Evolutionary conservation across 2,888 invertebrate genomes (phyloP), one percentile per base, ranked within the genome.

Genomic region (Metacarcinus magister): DNA sequence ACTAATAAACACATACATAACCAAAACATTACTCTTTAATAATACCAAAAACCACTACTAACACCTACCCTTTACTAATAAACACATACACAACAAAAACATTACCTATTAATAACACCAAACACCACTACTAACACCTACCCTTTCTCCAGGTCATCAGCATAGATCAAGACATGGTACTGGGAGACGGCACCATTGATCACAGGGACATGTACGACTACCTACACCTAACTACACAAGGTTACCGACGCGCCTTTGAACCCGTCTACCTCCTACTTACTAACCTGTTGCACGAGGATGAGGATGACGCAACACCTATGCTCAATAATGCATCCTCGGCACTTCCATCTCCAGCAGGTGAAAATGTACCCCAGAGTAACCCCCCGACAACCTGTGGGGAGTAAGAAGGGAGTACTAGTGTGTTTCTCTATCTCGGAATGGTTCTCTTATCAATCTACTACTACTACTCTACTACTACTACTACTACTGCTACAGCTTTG

Each of bases 161-260:
- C 67, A 82, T 96, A 43, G 95, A 97, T 60, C 87, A 91, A 7
- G 97, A 96, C 28, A 28, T 96, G n/a, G 75, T 97, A 44, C 43
- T 94, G 67, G 94, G 97, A 0, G 97, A 98, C 92, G 98, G 99
- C 3, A 98, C 98, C 91, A 99, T 99, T 96, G 98, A 98, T 97
- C 99, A 99, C 97, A 98, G 98, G 97, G 99, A 99, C 97, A 99
- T 99, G 99, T 98, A 99, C 97, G 99, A 99, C 98, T 99, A 99
- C 97, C 98, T 99, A 94, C 98, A 99, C 97, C 98, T 99, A 96
- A 99, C 99, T 1, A 98, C 98, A 97, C 98, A 98, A 94, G 99
- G 99, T 95, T 99, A 99, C 97, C 98, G 98, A 97, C 99, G 99
- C 98, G 98, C 98, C 16, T 99, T 99, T 97, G 99, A 99, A 97